Conservation (phyloP, 2,113 vertebrate species). For the Halichoerus grypus region DNA sequence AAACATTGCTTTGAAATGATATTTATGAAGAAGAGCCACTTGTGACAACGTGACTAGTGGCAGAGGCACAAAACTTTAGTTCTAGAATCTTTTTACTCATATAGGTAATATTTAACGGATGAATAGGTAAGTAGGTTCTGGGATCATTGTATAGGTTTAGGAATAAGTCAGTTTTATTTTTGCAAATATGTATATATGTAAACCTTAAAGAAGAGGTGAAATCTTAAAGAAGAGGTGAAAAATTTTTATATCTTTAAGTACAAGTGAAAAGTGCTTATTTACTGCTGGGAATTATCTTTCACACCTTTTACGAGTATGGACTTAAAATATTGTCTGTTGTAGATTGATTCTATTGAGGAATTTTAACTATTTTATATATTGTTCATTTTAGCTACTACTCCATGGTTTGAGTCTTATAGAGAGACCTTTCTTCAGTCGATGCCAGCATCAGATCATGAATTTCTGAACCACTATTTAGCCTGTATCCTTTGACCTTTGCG, state of each 20-base stretch:
- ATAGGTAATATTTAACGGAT: constrained; percentile 32
- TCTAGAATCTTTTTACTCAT: constrained; percentile 4
- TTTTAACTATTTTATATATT: constrained; percentile 77
- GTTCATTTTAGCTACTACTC: constrained; percentile 94
- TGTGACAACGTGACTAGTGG: background rate
- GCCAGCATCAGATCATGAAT: constrained; percentile 98
- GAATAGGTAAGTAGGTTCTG: constrained; percentile 40
- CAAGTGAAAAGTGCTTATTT: constrained; percentile 27
- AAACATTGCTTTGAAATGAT: background rate
- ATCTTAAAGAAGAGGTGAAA: background rate
- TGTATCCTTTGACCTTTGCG: constrained; percentile 94
- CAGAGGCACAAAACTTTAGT: background rate
- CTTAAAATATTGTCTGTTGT: constrained; percentile 61
- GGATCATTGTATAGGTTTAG: background rate
- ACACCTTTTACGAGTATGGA: constrained; percentile 18
- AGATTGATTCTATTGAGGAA: constrained; percentile 48
- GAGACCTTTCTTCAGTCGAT: constrained; percentile 97
- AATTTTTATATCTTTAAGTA: background rate
- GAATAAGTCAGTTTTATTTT: constrained; percentile 48
- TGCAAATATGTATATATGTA: background rate
- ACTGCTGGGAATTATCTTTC: constrained; percentile 14
- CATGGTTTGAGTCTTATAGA: constrained; percentile 98
- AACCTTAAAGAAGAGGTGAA: background rate
- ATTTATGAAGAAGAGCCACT: constrained; percentile 12
- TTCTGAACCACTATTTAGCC: constrained; percentile 98